A percentile compares a stretch with the other conserved stretches of the same genome.
These are phyloP conservation scores for Drosophila gunungcola DNA, from an alignment of 1,140 invertebrate species.

Conservation along the genomic window DNA sequence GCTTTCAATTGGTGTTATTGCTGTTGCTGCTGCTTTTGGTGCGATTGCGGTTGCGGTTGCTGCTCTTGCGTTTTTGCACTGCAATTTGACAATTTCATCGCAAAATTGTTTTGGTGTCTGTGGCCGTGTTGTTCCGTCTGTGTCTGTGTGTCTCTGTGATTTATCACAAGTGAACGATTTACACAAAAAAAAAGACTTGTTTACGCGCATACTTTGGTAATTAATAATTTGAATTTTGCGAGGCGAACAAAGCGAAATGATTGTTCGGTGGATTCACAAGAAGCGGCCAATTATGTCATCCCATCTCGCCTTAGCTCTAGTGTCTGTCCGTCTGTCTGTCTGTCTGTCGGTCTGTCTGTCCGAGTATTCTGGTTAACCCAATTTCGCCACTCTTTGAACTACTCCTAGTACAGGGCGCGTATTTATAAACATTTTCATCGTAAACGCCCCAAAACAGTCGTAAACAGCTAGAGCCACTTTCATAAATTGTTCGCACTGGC, in stretches of 20 bases:
- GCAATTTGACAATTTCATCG: conserved; percentile 82
- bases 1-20: conserved; percentile 34
- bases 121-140: conserved; percentile 41
- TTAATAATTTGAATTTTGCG: conserved; percentile 54
- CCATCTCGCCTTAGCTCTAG: neutral
- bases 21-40: conserved; percentile 36
- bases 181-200: conserved; percentile 12
- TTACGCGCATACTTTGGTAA: conserved; percentile 25
- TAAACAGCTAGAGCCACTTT: conserved; percentile 49
- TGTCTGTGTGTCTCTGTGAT: conserved; percentile 45
- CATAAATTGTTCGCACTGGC: conserved; percentile 69
- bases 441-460: conserved; percentile 44
- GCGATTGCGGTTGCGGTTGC: conserved; percentile 67
- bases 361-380: conserved; percentile 16
- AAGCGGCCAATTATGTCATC: conserved; percentile 17
- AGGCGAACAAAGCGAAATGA: conserved; percentile 15
- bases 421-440: conserved; percentile 64
- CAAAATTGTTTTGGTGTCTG: conserved; percentile 82
- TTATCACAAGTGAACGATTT: conserved; percentile 70
- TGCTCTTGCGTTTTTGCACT: conserved; percentile 77
- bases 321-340: neutral
- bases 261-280: conserved; percentile 9
- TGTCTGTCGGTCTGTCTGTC: neutral
- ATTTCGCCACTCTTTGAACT: conserved; percentile 15
- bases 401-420: conserved; percentile 2